phyloP scores from a whole-genome alignment of 1,140 invertebrate genomes.

The Triops longicaudatus region DNA sequence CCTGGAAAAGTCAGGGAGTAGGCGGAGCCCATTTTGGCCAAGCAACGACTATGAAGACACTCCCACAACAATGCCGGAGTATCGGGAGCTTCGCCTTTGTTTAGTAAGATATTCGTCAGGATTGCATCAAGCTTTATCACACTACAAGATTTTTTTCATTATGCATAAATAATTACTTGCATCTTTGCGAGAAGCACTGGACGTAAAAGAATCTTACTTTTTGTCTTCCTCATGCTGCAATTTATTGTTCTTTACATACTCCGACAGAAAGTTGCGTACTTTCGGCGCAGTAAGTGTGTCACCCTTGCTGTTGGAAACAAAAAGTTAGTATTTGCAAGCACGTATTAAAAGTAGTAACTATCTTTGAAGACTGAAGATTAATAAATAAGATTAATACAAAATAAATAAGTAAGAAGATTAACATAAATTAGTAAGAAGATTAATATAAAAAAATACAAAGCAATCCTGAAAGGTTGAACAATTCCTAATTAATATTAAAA shows the following conservation, averaged over 20 bases:
- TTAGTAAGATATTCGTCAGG: conserved; percentile 38
- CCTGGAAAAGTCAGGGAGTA: conserved; percentile 56
- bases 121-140: conserved; percentile 48
- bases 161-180: conserved; percentile 16
- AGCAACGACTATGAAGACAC: conserved; percentile 57
- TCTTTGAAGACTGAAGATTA: too few relatives aligned
- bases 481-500: too few relatives aligned
- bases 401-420: too few relatives aligned
- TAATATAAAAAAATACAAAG: too few relatives aligned
- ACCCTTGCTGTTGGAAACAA: conserved; percentile 59
- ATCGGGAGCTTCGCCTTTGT: conserved; percentile 35
- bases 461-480: too few relatives aligned
- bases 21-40: conserved; percentile 62
- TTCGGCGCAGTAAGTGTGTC: conserved; percentile 55
- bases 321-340: conserved; percentile 16
- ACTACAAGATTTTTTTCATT: conserved; percentile 37
- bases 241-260: conserved; percentile 65
- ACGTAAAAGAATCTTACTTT: conserved; percentile 31
- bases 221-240: conserved; percentile 48
- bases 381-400: too few relatives aligned
- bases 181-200: too few relatives aligned
- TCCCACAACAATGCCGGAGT: conserved; percentile 51
- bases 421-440: too few relatives aligned
- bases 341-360: too few relatives aligned
- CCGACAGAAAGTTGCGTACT: conserved; percentile 58